A percentile compares a stretch with the other conserved stretches of the same genome.
Evolutionary conservation across 2,797 vertebrate genomes (phyloP).

Genomic region (Toxotes lorentzi): DNA sequence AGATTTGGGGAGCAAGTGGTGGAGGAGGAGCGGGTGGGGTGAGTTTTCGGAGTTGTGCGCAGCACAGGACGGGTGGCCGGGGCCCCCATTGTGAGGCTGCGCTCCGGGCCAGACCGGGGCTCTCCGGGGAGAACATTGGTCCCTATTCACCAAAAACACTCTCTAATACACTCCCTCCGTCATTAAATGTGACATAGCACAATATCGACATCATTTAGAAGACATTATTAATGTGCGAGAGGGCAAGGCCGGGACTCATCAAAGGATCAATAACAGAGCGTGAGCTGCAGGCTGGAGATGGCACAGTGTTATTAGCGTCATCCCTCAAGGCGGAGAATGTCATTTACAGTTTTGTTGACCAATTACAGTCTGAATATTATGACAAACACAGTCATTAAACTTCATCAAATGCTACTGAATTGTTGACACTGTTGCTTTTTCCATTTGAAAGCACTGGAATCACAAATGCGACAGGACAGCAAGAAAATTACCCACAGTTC

Average conservation of each 20-base stretch:
- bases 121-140: slow-evolving; percentile 92
- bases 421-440: slow-evolving; percentile 25
- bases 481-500: neutral
- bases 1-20: slow-evolving; percentile 85
- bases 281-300: slow-evolving; percentile 33
- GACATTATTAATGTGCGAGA: slow-evolving; percentile 83
- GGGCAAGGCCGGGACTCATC: slow-evolving; percentile 66
- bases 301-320: slow-evolving; percentile 16
- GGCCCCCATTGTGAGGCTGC: slow-evolving; percentile 87
- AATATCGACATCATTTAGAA: slow-evolving; percentile 85
- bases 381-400: slow-evolving; percentile 28
- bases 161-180: slow-evolving; percentile 85
- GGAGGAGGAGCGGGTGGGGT: slow-evolving; percentile 23
- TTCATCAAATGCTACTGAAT: slow-evolving; percentile 9
- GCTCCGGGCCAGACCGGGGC: slow-evolving; percentile 90
- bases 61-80: slow-evolving; percentile 88
- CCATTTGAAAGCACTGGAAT: neutral
- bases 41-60: slow-evolving; percentile 86
- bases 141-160: slow-evolving; percentile 88
- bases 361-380: slow-evolving; percentile 46
- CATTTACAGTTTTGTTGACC: slow-evolving; percentile 6
- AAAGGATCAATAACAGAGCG: slow-evolving; percentile 65
- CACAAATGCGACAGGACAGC: neutral
- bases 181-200: slow-evolving; percentile 86
- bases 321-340: slow-evolving; percentile 8